These are phyloP conservation scores for Cladopsammia gracilis DNA, from an alignment of 64 coral and sea anemone species.

Conservation along the genomic window DNA sequence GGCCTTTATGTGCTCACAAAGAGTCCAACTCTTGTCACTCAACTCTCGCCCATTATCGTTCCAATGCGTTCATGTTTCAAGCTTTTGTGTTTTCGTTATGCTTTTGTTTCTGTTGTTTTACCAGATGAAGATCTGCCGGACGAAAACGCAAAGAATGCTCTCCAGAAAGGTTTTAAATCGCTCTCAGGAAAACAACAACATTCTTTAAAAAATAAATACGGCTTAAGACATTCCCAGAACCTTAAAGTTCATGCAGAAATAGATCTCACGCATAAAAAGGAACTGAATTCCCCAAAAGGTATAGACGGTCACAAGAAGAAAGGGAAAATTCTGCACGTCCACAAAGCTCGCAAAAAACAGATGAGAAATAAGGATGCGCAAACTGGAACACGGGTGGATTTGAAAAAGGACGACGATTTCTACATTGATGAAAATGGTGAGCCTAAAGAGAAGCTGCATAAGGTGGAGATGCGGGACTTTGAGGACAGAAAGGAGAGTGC, in stretches of 20 bases:
- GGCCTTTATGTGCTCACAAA: no score
- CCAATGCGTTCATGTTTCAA: no score
- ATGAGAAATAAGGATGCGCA: neutral
- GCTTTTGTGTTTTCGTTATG: no score
- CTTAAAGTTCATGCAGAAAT: neutral
- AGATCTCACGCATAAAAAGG: neutral
- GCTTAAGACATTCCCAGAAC: neutral
- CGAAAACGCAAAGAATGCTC: no score
- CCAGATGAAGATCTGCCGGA: no score
- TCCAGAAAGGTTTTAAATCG: no score
- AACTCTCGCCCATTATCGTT: no score
- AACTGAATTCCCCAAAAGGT: neutral
- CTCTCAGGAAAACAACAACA: no score
- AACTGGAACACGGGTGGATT: neutral
- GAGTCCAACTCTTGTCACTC: no score
- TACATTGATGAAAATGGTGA: conserved; percentile 35
- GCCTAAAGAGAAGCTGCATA: neutral
- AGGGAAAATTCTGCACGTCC: neutral
- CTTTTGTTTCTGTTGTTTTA: no score
- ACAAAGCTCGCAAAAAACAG: neutral
- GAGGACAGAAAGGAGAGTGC: neutral
- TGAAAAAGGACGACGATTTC: neutral
- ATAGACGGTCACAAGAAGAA: neutral
- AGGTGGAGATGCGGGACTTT: neutral
- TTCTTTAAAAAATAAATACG: no score